Conservation (phyloP, 2,113 vertebrate species). For the Chionomys nivalis region DNA sequence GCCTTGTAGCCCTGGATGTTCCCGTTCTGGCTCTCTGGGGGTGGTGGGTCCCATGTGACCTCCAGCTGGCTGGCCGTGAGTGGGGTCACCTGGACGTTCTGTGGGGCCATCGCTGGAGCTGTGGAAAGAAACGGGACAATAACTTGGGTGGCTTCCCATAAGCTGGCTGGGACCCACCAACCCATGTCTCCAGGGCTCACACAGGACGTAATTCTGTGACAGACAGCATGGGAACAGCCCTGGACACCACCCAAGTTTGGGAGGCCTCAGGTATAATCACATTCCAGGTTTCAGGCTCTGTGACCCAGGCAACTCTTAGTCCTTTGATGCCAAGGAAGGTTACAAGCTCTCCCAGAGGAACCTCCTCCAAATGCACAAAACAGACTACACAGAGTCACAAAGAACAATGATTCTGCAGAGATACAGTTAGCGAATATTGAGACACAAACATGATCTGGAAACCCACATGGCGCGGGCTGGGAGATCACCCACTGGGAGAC, state of each 20-base stretch:
- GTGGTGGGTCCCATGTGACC: constrained; percentile 94
- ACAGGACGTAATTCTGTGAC: not conserved
- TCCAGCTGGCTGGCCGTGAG: constrained; percentile 93
- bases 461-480: not conserved
- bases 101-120: constrained; percentile 95
- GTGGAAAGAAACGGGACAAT: constrained; percentile 51
- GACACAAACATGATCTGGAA: not conserved
- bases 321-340: too few relatives aligned
- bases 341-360: not conserved
- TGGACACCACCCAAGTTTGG: fast-evolving
- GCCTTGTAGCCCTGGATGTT: constrained; percentile 99
- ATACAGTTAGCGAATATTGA: not conserved
- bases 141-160: constrained; percentile 41
- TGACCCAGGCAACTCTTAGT: not conserved
- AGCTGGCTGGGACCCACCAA: not conserved
- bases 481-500: not conserved
- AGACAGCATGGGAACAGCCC: not conserved
- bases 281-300: not conserved
- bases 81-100: constrained; percentile 90
- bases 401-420: fast-evolving
- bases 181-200: not conserved
- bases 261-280: not conserved
- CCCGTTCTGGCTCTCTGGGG: constrained; percentile 95
- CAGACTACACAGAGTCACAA: not conserved
- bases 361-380: not conserved